Conservation (phyloP, 2,797 vertebrate species). For the Selene dorsalis region DNA sequence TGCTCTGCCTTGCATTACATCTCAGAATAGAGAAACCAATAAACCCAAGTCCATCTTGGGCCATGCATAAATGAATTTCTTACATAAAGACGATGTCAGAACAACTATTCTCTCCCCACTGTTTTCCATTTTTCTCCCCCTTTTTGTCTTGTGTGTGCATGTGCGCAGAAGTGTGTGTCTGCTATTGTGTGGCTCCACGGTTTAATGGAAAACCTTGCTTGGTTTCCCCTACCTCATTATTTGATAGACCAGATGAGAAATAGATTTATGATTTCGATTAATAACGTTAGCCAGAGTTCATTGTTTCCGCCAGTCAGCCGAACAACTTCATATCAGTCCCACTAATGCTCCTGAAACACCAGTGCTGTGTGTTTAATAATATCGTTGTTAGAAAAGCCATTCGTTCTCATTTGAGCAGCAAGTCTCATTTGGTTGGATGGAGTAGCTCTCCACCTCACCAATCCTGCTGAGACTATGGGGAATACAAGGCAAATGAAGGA, state of each 20-base stretch:
- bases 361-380: slow-evolving; percentile 84
- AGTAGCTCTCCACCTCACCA: slow-evolving; percentile 74
- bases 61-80: slow-evolving; percentile 58
- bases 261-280: slow-evolving; percentile 85
- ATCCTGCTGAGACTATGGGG: slow-evolving; percentile 65
- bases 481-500: slow-evolving; percentile 77
- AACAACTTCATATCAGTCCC: slow-evolving; percentile 83
- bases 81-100: slow-evolving; percentile 59
- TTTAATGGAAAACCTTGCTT: slow-evolving; percentile 76
- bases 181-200: slow-evolving; percentile 47
- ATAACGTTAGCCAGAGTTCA: slow-evolving; percentile 82
- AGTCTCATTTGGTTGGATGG: slow-evolving; percentile 79
- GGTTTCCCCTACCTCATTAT: slow-evolving; percentile 76
- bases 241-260: slow-evolving; percentile 82
- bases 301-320: slow-evolving; percentile 81
- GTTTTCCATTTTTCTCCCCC: slow-evolving; percentile 51
- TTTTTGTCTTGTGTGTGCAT: slow-evolving; percentile 44
- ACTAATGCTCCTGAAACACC: slow-evolving; percentile 81
- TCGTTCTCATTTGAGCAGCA: slow-evolving; percentile 83
- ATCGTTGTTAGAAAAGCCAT: slow-evolving; percentile 82
- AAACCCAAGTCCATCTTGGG: slow-evolving; percentile 56
- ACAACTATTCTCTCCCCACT: slow-evolving; percentile 47
- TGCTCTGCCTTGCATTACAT: slow-evolving; percentile 18
- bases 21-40: slow-evolving; percentile 64
- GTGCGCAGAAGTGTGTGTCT: slow-evolving; percentile 26